Evolutionary conservation across 2,888 invertebrate genomes (phyloP).

Genomic region (Polietes domitor): DNA sequence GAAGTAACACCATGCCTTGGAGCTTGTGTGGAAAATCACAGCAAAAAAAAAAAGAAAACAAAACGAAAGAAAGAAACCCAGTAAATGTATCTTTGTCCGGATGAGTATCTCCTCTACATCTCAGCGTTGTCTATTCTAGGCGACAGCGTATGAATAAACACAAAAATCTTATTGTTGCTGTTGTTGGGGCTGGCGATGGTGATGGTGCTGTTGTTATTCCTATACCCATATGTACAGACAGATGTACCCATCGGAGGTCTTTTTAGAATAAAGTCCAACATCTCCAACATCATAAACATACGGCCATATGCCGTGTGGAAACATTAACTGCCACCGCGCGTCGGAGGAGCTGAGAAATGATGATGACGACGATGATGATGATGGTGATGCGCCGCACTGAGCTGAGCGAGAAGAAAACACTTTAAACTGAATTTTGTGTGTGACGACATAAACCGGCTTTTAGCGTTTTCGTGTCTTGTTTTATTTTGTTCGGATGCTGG

Average conservation of each 20-base stretch:
- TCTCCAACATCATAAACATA: slow-evolving; percentile 11
- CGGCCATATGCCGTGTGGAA: neutral
- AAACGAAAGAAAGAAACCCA: slow-evolving; percentile 44
- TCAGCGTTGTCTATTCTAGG: slow-evolving; percentile 1
- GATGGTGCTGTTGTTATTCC: neutral
- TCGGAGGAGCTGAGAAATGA: slow-evolving; percentile 40
- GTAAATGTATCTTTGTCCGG: slow-evolving; percentile 32
- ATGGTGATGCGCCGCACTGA: too few species aligned
- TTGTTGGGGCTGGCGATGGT: too few species aligned
- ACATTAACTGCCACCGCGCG: slow-evolving; percentile 18
- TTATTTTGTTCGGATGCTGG: neutral
- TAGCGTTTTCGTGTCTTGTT: slow-evolving; percentile 44
- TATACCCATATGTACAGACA: too few species aligned
- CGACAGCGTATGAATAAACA: slow-evolving; percentile 28
- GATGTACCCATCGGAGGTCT: slow-evolving; percentile 21
- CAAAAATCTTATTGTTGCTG: slow-evolving; percentile 32
- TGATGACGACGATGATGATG: neutral
- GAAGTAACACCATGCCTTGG: slow-evolving; percentile 6
- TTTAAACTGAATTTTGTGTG: slow-evolving; percentile 51
- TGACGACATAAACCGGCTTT: slow-evolving; percentile 68
- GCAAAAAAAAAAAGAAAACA: slow-evolving; percentile 3
- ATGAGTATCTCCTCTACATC: slow-evolving; percentile 8
- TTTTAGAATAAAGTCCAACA: slow-evolving; percentile 35
- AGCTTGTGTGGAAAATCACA: slow-evolving; percentile 30
- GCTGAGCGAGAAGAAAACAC: slow-evolving; percentile 53